A percentile compares a stretch with the other conserved stretches of the same genome.
These are phyloP conservation scores for Gastracanthus pulcherrimus DNA, from an alignment of 2,888 invertebrate genomes.

Conservation along the genomic window DNA sequence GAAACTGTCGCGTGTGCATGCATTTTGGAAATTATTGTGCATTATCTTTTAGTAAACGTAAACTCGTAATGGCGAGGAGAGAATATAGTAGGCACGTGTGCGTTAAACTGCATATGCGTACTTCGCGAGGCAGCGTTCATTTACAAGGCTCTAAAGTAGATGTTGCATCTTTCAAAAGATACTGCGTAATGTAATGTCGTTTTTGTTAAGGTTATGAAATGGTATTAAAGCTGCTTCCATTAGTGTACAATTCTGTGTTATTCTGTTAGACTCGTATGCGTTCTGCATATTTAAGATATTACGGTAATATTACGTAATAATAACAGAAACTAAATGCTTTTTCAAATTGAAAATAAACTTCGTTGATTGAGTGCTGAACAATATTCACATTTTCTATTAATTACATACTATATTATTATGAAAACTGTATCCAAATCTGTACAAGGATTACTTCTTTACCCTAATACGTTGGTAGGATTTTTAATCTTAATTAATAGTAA, in stretches of 20 bases:
- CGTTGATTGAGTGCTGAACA: not conserved
- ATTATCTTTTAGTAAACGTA: conserved; percentile 16
- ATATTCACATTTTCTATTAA: no score
- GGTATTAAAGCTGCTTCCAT: not conserved
- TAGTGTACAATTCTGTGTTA: not conserved
- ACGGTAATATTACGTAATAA: no score
- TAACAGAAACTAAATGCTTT: not conserved
- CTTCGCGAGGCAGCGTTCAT: not conserved
- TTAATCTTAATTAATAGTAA: no score
- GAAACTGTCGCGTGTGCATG: not conserved
- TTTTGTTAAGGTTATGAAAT: conserved; percentile 1
- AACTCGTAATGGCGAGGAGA: not conserved
- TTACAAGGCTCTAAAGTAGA: conserved; percentile 11
- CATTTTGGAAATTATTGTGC: not conserved
- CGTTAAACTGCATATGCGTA: not conserved
- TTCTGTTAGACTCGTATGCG: no score
- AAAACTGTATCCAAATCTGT: no score
- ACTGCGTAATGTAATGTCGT: not conserved
- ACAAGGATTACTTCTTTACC: no score
- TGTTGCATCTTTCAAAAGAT: conserved; percentile 13
- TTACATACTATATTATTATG: no score
- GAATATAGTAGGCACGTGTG: not conserved
- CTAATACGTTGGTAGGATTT: no score
- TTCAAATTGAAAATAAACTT: not conserved
- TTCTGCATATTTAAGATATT: no score